Percentiles rank a stretch among this genome's conserved stretches.
These are phyloP conservation scores for Goniozus legneri DNA, from an alignment of 1,140 invertebrate genomes.

Conservation along the genomic window DNA sequence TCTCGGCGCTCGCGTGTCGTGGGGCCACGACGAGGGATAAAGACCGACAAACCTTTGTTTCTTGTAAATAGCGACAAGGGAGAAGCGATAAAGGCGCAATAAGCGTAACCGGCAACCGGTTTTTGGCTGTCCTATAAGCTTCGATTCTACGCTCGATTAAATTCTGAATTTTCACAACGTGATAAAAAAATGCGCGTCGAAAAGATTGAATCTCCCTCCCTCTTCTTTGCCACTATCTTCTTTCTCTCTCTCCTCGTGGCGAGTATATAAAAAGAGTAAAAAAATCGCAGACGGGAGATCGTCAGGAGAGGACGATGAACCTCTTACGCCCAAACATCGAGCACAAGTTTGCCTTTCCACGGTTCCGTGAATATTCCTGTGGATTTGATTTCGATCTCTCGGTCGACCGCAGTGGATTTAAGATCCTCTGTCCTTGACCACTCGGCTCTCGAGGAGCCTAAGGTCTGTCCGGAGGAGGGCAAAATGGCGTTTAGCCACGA, in stretches of 20 bases:
- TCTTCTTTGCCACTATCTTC: constrained; percentile 7
- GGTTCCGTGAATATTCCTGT: constrained; percentile 16
- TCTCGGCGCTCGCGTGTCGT: constrained; percentile 22
- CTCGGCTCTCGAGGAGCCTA: too few relatives aligned
- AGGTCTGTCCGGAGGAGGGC: constrained; percentile 6
- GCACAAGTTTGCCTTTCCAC: constrained; percentile 10
- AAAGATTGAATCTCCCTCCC: constrained; percentile 8
- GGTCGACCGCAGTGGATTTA: constrained; percentile 10
- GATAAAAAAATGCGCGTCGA: too few relatives aligned
- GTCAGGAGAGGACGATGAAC: constrained; percentile 17
- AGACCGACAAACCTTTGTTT: too few relatives aligned
- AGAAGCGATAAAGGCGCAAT: too few relatives aligned
- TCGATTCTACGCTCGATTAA: too few relatives aligned
- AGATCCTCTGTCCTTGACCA: constrained; percentile 22
- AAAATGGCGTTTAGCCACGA: constrained; percentile 26
- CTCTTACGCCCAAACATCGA: constrained; percentile 11
- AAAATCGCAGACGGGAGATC: constrained; percentile 7
- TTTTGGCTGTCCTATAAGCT: too few relatives aligned
- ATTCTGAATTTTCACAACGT: too few relatives aligned
- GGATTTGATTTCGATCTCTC: constrained; percentile 19
- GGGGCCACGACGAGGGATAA: too few relatives aligned
- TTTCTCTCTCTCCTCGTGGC: constrained; percentile 6
- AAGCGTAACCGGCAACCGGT: too few relatives aligned
- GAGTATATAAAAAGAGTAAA: background rate
- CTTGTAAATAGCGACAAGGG: too few relatives aligned